Conservation (phyloP, 2,113 vertebrate species). For the Menura novaehollandiae region DNA sequence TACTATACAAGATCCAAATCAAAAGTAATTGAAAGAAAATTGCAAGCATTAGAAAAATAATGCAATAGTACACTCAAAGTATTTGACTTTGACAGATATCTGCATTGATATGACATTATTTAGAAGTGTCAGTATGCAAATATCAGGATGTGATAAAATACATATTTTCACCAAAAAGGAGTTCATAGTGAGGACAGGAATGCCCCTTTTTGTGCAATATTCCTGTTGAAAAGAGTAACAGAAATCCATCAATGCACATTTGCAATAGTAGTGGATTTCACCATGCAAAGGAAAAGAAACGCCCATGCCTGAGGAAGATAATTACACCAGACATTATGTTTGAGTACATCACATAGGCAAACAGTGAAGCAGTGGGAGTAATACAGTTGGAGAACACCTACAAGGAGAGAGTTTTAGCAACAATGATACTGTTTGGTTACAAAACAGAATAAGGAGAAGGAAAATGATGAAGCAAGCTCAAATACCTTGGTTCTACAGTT, state of each 20-base stretch:
- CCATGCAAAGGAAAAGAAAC: not conserved
- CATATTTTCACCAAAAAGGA: not conserved
- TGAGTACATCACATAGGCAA: constrained; percentile 43
- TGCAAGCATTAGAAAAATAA: not conserved
- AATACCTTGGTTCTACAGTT: not conserved
- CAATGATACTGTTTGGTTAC: constrained; percentile 27
- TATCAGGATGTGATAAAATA: not conserved
- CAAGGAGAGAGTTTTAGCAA: constrained; percentile 25
- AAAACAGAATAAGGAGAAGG: constrained; percentile 17
- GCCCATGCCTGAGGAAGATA: constrained; percentile 14
- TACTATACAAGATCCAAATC: not conserved
- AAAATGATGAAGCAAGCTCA: not conserved
- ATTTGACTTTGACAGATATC: not conserved
- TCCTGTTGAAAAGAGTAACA: not conserved
- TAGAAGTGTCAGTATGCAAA: not conserved
- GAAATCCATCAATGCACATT: not conserved
- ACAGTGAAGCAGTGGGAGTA: constrained; percentile 41
- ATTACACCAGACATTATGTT: constrained; percentile 41
- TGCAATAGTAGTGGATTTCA: not conserved
- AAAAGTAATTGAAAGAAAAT: not conserved
- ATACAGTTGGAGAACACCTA: constrained; percentile 50
- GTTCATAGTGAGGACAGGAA: not conserved
- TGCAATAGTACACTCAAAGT: not conserved
- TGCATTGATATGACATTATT: not conserved
- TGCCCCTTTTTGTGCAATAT: not conserved